These are phyloP conservation scores for Urophycis tenuis DNA, from an alignment of 2,797 vertebrate genomes.

Conservation along the genomic window DNA sequence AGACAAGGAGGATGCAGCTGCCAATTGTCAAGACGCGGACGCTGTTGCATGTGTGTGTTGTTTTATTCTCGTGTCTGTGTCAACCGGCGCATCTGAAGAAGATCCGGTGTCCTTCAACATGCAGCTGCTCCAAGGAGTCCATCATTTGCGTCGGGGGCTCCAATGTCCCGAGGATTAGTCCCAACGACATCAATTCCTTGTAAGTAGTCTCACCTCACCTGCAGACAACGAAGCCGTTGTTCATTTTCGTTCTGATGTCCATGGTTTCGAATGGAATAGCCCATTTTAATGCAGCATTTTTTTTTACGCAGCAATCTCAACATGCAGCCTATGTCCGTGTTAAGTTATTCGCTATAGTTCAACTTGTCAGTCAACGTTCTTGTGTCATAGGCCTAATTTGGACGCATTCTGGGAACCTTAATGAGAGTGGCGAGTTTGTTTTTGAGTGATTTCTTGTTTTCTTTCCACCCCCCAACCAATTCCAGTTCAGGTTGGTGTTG, in stretches of 20 bases:
- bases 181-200: constrained; percentile 87
- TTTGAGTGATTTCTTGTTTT: not conserved
- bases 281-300: not conserved
- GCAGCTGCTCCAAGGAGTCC: constrained; percentile 93
- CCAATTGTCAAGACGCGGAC: constrained; percentile 61
- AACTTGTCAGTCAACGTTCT: not conserved
- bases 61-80: constrained; percentile 65
- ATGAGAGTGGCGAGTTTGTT: not conserved
- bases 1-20: constrained; percentile 25
- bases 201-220: constrained; percentile 65
- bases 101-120: constrained; percentile 79
- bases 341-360: not conserved
- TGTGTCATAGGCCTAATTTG: not conserved
- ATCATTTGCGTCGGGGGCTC: constrained; percentile 91
- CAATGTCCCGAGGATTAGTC: constrained; percentile 74
- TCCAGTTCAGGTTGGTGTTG: not conserved
- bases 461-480: not conserved
- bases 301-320: not conserved
- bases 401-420: too few species aligned
- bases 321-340: not conserved
- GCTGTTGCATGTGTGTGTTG: constrained; percentile 50
- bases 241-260: not conserved
- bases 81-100: constrained; percentile 68
- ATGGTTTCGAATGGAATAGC: not conserved
- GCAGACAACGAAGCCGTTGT: not conserved